Base-by-base conservation (phyloP, 2,797 vertebrate species). In the Scomberomorus guttatus region DNA sequence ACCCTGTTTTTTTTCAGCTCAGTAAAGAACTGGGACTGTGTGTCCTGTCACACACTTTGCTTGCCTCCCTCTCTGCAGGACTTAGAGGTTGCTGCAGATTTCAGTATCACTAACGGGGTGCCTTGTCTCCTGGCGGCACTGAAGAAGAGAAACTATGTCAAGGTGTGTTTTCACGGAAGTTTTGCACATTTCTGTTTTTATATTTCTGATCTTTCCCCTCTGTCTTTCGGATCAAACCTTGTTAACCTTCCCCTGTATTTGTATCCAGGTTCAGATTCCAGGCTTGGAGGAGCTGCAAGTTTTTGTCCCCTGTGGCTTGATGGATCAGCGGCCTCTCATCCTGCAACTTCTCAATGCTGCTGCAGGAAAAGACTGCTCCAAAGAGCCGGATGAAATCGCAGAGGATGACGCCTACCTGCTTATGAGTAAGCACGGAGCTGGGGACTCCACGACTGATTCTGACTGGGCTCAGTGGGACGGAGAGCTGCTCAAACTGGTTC, bases 81-180 rank as follows among this genome's bases (percentile, higher is more conserved):
- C 84, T 95, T 99, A 68, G 98, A 99, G 90, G 97, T 99, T 77
- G 98, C 98, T 75, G 98, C 98, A 24, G 97, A 97, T 86, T 99
- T 99, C 89, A 94, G 87, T 1, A 92, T 99, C 59, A 96, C 97
- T 22, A 96, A 95, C 6, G 95, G 98, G 9, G 95, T 98, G 44
- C 87, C 84, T 77, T 96, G 96, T 78, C 95, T 99, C 65, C 94
- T 99, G 59, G 93, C 93, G 11, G 94, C 94, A 70, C 95, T 99
- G 82, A 97, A 96, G 89, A 93, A 94, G 67, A 97, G 95, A 88
- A 94, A 96, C 51, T 97, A 97, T 79, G 95, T 97, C 60, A 99
- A 99, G 96, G 98, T 99, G 63, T 15, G 46, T 59, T 72, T 72
- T 34, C 20, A 58, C 17, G 60, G 25, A 1, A 11, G n/a, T 86